phyloP scores from a whole-genome alignment of 1,140 invertebrate genomes.

The Adelges cooleyi region DNA sequence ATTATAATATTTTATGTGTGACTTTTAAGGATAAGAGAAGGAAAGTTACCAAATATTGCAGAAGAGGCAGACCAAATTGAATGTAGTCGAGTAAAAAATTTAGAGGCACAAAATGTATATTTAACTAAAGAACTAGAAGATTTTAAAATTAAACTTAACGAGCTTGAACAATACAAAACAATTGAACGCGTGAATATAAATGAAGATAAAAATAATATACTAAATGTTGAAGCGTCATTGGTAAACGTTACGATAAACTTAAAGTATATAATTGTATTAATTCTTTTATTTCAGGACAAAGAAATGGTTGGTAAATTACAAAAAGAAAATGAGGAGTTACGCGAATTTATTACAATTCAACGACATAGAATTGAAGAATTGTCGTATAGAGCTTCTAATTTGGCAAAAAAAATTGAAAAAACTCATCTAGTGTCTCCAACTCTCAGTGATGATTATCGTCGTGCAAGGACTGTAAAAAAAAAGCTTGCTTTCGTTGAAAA shows the following conservation, averaged over 20 bases:
- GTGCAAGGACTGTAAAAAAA: background rate
- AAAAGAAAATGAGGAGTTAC: background rate
- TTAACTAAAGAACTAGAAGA: background rate
- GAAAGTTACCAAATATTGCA: background rate
- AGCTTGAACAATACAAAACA: background rate
- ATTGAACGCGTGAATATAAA: too few relatives aligned
- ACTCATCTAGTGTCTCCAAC: background rate
- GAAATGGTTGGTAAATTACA: constrained; percentile 3
- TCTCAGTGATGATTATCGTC: too few relatives aligned
- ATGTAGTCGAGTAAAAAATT: too few relatives aligned
- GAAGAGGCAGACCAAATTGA: background rate
- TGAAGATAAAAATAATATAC: too few relatives aligned
- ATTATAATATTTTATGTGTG: too few relatives aligned
- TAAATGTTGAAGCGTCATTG: too few relatives aligned
- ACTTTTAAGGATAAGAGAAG: constrained; percentile 3
- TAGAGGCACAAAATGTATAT: background rate
- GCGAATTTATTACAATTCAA: background rate
- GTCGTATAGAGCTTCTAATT: background rate
- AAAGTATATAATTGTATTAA: too few relatives aligned
- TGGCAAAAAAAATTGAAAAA: constrained; percentile 5
- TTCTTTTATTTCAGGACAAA: too few relatives aligned
- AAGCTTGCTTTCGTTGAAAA: background rate
- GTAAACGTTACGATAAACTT: too few relatives aligned
- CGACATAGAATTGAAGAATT: constrained; percentile 4
- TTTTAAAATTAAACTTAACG: background rate